A percentile compares a stretch with the other conserved stretches of the same genome.
Conservation (phyloP, 1,140 invertebrate species). For the Charaxes varanes region DNA sequence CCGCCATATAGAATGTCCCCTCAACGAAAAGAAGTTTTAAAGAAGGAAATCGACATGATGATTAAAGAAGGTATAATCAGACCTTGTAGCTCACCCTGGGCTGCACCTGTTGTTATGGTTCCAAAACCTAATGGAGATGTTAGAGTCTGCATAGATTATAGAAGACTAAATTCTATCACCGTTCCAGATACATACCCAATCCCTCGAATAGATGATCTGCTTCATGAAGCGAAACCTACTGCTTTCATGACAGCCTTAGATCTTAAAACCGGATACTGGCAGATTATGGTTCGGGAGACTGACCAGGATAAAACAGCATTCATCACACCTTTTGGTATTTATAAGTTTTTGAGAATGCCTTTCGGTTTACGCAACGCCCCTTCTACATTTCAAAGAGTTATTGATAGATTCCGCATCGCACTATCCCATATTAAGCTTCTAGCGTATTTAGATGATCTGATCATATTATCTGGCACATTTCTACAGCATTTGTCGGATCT, state of each 20-base stretch:
- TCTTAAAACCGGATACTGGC: constrained; percentile 43
- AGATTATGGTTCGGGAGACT: constrained; percentile 32
- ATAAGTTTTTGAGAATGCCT: constrained; percentile 29
- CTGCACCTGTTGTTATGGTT: constrained; percentile 23
- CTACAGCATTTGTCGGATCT: constrained; percentile 20
- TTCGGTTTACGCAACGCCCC: constrained; percentile 51
- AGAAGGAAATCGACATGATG: constrained; percentile 20
- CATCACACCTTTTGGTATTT: constrained; percentile 12
- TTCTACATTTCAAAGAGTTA: constrained; percentile 55
- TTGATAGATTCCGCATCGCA: constrained; percentile 31
- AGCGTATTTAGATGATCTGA: constrained; percentile 26
- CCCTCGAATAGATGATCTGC: constrained; percentile 22
- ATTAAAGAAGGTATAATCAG: constrained; percentile 15
- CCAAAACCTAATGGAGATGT: constrained; percentile 15
- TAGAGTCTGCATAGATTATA: constrained; percentile 24
- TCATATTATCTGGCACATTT: constrained; percentile 18
- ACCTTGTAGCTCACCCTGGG: constrained; percentile 20
- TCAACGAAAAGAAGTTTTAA: constrained; percentile 4
- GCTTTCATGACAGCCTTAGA: constrained; percentile 39
- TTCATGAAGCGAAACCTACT: constrained; percentile 33
- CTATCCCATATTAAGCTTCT: constrained; percentile 18
- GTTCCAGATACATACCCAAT: constrained; percentile 20
- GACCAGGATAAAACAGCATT: constrained; percentile 30
- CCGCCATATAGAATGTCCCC: constrained; percentile 25
- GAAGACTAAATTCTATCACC: constrained; percentile 22